phyloP scores from a whole-genome alignment of 2,888 invertebrate species.

The Troglohyphantes excavatus region DNA sequence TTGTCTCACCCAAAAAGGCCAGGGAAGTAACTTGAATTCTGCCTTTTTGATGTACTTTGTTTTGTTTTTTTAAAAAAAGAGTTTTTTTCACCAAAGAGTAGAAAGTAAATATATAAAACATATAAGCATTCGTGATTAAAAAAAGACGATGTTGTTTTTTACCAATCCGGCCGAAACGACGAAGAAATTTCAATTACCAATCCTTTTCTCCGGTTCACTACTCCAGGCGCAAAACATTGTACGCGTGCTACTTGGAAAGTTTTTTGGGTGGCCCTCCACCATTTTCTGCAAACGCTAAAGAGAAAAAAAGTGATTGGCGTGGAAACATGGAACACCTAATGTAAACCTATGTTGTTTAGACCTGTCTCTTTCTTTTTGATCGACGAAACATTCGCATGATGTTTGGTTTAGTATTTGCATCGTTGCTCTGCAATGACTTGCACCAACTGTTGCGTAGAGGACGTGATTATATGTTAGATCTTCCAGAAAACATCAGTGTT shows the following conservation, averaged over 20 bases:
- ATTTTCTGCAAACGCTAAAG: not conserved
- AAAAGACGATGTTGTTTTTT: no score
- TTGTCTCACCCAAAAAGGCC: no score
- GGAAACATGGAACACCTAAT: not conserved
- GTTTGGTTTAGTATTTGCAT: not conserved
- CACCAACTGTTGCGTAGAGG: not conserved
- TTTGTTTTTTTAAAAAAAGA: no score
- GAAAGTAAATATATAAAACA: no score
- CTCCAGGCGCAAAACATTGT: not conserved
- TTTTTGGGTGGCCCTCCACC: not conserved
- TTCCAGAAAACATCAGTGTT: not conserved
- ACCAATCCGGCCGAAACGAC: not conserved
- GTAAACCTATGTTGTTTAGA: not conserved
- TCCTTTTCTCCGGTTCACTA: not conserved
- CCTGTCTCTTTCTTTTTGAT: not conserved
- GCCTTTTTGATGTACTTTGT: no score
- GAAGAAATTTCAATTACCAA: not conserved
- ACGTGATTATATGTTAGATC: not conserved
- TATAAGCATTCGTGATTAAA: no score
- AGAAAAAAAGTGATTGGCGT: not conserved
- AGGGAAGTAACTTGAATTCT: no score
- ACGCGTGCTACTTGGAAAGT: not conserved
- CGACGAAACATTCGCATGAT: not conserved
- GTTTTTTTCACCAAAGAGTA: no score
- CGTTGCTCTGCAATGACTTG: not conserved